Evolutionary conservation across 1,140 invertebrate species (phyloP).

Genomic region (Bilobella aurantiaca): DNA sequence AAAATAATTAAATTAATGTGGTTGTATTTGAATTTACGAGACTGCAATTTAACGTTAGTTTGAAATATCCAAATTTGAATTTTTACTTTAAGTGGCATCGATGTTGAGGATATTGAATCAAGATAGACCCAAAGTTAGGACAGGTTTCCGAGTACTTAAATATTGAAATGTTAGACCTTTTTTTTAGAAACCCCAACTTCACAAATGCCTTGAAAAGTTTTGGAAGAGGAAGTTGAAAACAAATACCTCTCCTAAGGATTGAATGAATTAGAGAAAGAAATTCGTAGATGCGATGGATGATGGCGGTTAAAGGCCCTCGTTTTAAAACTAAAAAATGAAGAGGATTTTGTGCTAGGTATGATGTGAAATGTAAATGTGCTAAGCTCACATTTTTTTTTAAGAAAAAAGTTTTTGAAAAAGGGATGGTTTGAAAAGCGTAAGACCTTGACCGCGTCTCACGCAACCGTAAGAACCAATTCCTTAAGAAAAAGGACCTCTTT

Average conservation of each 20-base stretch:
- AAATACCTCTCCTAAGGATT: constrained; percentile 17
- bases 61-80: not conserved
- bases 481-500: constrained; percentile 24
- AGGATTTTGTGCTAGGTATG: constrained; percentile 9
- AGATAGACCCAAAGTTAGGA: too few relatives aligned
- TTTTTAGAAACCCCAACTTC: not conserved
- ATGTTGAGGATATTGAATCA: too few relatives aligned
- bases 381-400: not conserved
- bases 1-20: too few relatives aligned
- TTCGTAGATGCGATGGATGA: too few relatives aligned
- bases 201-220: not conserved
- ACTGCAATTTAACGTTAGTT: not conserved
- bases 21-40: not conserved
- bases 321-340: constrained; percentile 16
- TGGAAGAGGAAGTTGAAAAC: constrained; percentile 30
- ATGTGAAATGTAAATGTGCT: constrained; percentile 10
- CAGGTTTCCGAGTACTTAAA: not conserved
- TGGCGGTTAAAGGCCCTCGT: constrained; percentile 8
- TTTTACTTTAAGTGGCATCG: too few relatives aligned
- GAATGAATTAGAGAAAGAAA: constrained; percentile 2
- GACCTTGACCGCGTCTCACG: constrained; percentile 34
- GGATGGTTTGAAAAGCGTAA: constrained; percentile 1
- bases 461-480: constrained; percentile 23
- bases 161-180: constrained; percentile 1
- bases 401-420: constrained; percentile 12